Conservation (phyloP, 2,797 vertebrate species). For the Sternarchorhynchus goeldii region DNA sequence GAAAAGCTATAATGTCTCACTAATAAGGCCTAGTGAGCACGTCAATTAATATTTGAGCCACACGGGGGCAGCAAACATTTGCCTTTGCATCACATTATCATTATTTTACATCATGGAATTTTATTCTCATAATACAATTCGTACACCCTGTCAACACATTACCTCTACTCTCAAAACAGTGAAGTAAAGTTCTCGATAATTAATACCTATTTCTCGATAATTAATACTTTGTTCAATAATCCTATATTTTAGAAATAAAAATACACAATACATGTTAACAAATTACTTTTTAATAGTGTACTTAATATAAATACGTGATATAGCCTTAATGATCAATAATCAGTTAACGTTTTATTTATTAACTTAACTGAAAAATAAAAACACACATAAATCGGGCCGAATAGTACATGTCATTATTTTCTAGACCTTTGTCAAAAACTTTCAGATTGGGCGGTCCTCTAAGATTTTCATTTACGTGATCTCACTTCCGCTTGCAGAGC, state of each 20-base stretch:
- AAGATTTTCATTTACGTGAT: constrained; percentile 24
- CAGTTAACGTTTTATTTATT: too few species aligned
- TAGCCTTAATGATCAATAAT: too few species aligned
- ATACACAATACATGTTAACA: too few species aligned
- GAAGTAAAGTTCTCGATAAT: not conserved
- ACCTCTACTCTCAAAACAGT: not conserved
- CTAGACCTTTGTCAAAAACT: too few species aligned
- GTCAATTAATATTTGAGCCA: constrained; percentile 52
- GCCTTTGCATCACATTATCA: constrained; percentile 37
- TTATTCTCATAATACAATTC: not conserved
- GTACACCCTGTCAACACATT: not conserved
- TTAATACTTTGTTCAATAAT: not conserved
- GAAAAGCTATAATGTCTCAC: too few species aligned
- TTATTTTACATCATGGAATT: not conserved
- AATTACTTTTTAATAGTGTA: too few species aligned
- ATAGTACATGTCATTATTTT: too few species aligned
- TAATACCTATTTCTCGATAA: not conserved
- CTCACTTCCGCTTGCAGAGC: constrained; percentile 58
- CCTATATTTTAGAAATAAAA: not conserved
- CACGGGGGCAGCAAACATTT: constrained; percentile 74
- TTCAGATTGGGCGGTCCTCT: constrained; percentile 47
- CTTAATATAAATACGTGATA: too few species aligned
- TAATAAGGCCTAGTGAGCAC: not conserved
- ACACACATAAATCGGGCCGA: too few species aligned
- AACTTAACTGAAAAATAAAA: too few species aligned